phyloP scores from a whole-genome alignment of 1,140 invertebrate species.

The Hylaeus anthracinus region DNA sequence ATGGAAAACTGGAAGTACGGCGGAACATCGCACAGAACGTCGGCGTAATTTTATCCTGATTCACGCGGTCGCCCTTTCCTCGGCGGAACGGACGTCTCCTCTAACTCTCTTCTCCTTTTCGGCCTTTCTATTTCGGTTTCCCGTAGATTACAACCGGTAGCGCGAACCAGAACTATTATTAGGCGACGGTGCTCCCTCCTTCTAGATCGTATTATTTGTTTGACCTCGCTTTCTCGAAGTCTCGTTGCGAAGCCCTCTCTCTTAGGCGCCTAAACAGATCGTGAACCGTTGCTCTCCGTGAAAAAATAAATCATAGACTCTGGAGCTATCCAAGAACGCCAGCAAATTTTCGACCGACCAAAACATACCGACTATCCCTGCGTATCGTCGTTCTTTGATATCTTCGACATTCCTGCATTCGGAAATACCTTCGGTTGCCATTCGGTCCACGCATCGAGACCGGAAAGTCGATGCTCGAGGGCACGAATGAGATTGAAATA shows the following conservation, averaged over 20 bases:
- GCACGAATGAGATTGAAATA: background rate
- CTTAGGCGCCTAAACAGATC: slow-evolving; percentile 12
- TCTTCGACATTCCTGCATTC: too few species aligned
- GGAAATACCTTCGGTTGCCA: too few species aligned
- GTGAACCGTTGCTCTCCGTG: background rate
- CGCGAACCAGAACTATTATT: slow-evolving; percentile 70
- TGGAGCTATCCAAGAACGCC: too few species aligned
- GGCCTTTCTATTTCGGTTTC: slow-evolving; percentile 70
- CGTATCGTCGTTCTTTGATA: too few species aligned
- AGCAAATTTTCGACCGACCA: background rate
- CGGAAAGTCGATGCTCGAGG: too few species aligned
- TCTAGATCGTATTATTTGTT: slow-evolving; percentile 72
- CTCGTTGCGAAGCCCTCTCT: slow-evolving; percentile 41
- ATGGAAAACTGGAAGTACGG: background rate
- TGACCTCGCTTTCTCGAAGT: slow-evolving; percentile 68
- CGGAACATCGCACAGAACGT: background rate
- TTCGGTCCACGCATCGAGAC: too few species aligned
- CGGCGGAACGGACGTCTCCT: slow-evolving; percentile 15
- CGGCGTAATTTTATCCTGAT: slow-evolving; percentile 29
- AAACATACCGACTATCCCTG: too few species aligned
- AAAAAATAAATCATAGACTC: slow-evolving; percentile 1
- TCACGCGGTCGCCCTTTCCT: slow-evolving; percentile 18
- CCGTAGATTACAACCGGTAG: slow-evolving; percentile 71
- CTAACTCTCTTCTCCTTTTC: slow-evolving; percentile 49
- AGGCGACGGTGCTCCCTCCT: slow-evolving; percentile 60